phyloP scores from a whole-genome alignment of 2,797 vertebrate genomes.

The Rhyacichthys aspro region DNA sequence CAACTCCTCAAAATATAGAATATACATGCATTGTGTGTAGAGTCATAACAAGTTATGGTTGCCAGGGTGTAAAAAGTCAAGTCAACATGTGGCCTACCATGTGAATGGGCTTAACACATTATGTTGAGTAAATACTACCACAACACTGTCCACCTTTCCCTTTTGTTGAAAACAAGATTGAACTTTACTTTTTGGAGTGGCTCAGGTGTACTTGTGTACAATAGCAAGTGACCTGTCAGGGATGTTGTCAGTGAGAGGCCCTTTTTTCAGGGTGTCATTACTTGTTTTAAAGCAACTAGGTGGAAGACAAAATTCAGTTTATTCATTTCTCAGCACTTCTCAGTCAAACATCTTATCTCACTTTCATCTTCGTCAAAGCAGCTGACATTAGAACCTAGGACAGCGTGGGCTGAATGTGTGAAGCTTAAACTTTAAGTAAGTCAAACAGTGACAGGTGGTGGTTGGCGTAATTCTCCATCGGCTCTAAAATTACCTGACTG shows the following conservation, averaged over 20 bases:
- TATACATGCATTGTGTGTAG: slow-evolving; percentile 27
- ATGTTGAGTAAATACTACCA: slow-evolving; percentile 42
- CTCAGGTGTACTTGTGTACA: too few relatives aligned
- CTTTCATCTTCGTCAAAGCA: slow-evolving; percentile 33
- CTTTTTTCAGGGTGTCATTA: too few relatives aligned
- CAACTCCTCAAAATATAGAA: too few relatives aligned
- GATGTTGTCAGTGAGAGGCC: too few relatives aligned
- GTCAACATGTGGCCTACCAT: slow-evolving; percentile 10
- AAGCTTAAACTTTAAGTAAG: slow-evolving; percentile 22
- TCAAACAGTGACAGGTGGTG: slow-evolving; percentile 22
- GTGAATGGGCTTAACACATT: slow-evolving; percentile 21
- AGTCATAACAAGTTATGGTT: slow-evolving; percentile 52
- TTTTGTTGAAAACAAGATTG: neutral
- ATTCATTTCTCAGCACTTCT: slow-evolving; percentile 8
- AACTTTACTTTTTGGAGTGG: too few relatives aligned
- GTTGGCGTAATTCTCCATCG: neutral
- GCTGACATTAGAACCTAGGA: slow-evolving; percentile 36
- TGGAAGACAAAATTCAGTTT: slow-evolving; percentile 1
- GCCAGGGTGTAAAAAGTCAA: slow-evolving; percentile 6
- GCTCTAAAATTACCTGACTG: neutral
- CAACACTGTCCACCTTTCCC: neutral
- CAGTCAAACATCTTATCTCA: slow-evolving; percentile 17
- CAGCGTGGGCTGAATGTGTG: slow-evolving; percentile 49
- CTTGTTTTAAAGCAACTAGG: too few relatives aligned
- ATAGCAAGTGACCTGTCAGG: too few relatives aligned